A percentile compares a stretch with the other conserved stretches of the same genome.
These are phyloP conservation scores for Helicoverpa armigera DNA, from an alignment of 1,140 invertebrate genomes.

Conservation along the genomic window DNA sequence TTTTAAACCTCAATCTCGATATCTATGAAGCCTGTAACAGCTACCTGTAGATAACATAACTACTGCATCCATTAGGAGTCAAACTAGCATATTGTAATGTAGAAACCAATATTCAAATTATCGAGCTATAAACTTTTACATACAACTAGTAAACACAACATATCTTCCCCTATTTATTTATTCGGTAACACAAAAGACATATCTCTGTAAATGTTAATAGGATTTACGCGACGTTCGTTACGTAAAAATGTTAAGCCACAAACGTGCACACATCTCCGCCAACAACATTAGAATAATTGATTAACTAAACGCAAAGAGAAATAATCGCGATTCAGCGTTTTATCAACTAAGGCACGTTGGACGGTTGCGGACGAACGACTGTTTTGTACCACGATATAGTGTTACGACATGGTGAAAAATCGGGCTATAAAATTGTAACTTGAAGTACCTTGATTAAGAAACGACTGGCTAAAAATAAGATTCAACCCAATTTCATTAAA, in stretches of 20 bases:
- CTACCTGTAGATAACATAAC: too few relatives aligned
- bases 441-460: too few relatives aligned
- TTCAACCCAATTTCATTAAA: too few relatives aligned
- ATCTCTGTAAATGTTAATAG: slow-evolving; percentile 42
- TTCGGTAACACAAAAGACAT: slow-evolving; percentile 9
- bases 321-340: slow-evolving; percentile 84
- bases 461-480: too few relatives aligned
- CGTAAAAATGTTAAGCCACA: slow-evolving; percentile 54
- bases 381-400: neutral
- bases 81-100: too few relatives aligned
- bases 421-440: too few relatives aligned
- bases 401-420: neutral
- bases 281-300: slow-evolving; percentile 86
- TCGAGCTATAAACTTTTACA: too few relatives aligned
- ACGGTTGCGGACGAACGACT: slow-evolving; percentile 24
- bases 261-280: slow-evolving; percentile 73
- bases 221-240: slow-evolving; percentile 53
- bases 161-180: neutral
- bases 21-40: too few relatives aligned
- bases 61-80: too few relatives aligned
- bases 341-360: slow-evolving; percentile 69
- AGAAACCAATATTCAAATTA: too few relatives aligned
- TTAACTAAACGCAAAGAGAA: slow-evolving; percentile 85
- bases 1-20: too few relatives aligned
- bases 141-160: too few relatives aligned